Evolutionary conservation across 2,888 invertebrate species (phyloP).

Genomic region (Acanthosoma haemorrhoidale): DNA sequence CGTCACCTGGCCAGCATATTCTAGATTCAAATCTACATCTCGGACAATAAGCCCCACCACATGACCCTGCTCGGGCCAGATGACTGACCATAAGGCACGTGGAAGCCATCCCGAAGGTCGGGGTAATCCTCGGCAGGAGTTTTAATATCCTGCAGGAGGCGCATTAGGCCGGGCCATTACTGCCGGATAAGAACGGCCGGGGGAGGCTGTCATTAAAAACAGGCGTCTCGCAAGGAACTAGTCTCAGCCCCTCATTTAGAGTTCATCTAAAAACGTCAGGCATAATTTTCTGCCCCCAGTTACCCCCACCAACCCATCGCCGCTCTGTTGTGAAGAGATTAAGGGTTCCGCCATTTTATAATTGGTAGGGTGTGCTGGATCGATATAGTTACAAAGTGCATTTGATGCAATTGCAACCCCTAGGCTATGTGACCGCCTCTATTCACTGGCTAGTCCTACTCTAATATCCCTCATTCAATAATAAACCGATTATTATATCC

Average conservation of each 20-base stretch:
- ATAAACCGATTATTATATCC: background rate
- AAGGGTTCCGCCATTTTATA: conserved; percentile 26
- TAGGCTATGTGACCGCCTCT: background rate
- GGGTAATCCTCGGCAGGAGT: too few relatives aligned
- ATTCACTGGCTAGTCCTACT: background rate
- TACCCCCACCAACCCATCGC: background rate
- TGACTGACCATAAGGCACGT: background rate
- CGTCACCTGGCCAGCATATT: too few relatives aligned
- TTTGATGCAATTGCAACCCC: conserved; percentile 13
- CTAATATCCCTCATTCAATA: background rate
- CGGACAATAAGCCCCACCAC: background rate
- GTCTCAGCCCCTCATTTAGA: background rate
- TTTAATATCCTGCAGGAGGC: background rate
- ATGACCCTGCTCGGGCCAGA: background rate
- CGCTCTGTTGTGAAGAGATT: background rate
- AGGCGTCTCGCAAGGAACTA: background rate
- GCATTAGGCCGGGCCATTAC: background rate
- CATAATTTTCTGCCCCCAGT: background rate
- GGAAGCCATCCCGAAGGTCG: too few relatives aligned
- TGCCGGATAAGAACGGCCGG: background rate
- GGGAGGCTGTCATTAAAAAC: background rate
- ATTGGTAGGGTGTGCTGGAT: conserved; percentile 16
- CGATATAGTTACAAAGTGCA: conserved; percentile 21
- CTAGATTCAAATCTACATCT: background rate
- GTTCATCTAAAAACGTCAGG: background rate